Percentiles rank a stretch among this genome's conserved stretches.
These are phyloP conservation scores for Olivierus martensii DNA, from an alignment of 1,140 invertebrate genomes.

Conservation along the genomic window DNA sequence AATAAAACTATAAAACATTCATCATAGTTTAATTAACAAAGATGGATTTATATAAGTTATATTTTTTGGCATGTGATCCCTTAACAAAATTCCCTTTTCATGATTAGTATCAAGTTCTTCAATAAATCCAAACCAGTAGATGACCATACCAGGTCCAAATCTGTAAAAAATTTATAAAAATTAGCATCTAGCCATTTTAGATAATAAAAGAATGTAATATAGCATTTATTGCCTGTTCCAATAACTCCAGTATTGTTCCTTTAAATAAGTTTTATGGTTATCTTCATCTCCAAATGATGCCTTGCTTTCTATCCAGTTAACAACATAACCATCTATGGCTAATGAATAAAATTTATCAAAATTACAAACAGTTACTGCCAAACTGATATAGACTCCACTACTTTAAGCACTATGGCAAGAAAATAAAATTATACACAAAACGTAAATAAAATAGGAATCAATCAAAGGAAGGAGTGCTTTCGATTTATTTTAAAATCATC, in stretches of 20 bases:
- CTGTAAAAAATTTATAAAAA: constrained; percentile 30
- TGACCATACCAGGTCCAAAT: constrained; percentile 84
- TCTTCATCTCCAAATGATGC: constrained; percentile 77
- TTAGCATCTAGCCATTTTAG: too few relatives aligned
- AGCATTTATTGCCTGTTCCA: constrained; percentile 71
- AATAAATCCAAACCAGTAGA: constrained; percentile 91
- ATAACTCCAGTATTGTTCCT: constrained; percentile 76
- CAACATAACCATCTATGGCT: constrained; percentile 64
- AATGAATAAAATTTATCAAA: constrained; percentile 2
- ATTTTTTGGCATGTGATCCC: constrained; percentile 1
- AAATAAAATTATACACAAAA: too few relatives aligned
- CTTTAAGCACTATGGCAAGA: too few relatives aligned
- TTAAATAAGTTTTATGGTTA: constrained; percentile 66
- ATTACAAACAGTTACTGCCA: too few relatives aligned
- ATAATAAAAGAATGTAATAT: too few relatives aligned
- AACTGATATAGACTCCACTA: too few relatives aligned
- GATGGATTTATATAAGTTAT: constrained; percentile 8
- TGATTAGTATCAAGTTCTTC: constrained; percentile 41
- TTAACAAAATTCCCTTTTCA: constrained; percentile 5
- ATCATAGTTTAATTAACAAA: neutral
- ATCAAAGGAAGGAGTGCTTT: too few relatives aligned
- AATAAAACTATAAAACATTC: too few relatives aligned
- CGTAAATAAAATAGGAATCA: too few relatives aligned
- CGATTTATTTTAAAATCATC: too few relatives aligned
- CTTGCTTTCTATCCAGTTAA: constrained; percentile 96